Base-by-base conservation (phyloP, 2,113 vertebrate species). In the Chitala chitala region DNA sequence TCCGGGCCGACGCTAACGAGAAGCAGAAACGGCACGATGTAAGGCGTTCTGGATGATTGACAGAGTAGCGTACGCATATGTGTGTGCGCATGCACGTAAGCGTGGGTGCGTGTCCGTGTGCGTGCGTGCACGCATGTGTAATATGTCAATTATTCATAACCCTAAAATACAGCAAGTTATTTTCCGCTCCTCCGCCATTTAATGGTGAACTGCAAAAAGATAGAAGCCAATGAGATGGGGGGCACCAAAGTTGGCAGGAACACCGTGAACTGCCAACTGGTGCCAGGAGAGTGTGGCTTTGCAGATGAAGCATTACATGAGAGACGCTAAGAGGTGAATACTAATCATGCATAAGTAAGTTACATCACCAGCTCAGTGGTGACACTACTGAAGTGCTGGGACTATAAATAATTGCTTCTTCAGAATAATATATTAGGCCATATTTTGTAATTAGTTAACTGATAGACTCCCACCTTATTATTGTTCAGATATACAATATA, bases 341-440 rank as follows among this genome's bases (percentile, higher is more conserved):
- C 53, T 69, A 69, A 69, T 53, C 46, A 69, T 69, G 46, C 26
- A 53, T 50, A 69, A 51, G 51, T 51, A 69, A 69, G 48, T 69
- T 53, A 53, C 44, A 69, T 51, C 68, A 69, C 40, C 29, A 51
- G 33, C 53, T 51, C 29, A 51, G 46, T 51, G 36, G 38, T 26
- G 64, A 66, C 40, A 46, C 64, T 10, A 66, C 22, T 46, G 38
- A 44, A 66, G 40, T 44, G 44, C 15, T 68, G 29, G 13, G 42
- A 46, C n/a, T 46, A 68, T 24, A 44, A 48, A 68, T 31, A 68
- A 68, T 48, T 68, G 40, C 42, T 15, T 26, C 64, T 68, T 46
- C 29, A 68, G 42, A 48, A 15, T 46, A 46, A 68, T 46, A 46
- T 44, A 48, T 24, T 24, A 51, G 12, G 20, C 2, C 46, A 15